These are phyloP conservation scores for Phortica okadai DNA, from an alignment of 2,888 invertebrate species.

Conservation along the genomic window DNA sequence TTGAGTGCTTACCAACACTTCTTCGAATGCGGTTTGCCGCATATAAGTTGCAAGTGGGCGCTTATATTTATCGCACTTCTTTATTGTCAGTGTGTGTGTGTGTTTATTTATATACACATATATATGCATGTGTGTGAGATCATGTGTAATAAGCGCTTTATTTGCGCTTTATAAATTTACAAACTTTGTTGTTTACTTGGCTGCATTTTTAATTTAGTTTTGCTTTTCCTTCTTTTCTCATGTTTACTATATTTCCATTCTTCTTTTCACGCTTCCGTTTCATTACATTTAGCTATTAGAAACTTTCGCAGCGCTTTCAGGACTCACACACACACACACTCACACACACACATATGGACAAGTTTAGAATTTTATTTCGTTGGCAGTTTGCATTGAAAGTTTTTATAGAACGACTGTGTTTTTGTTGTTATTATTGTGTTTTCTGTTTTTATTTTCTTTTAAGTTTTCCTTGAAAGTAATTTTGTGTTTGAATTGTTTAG, in stretches of 20 bases:
- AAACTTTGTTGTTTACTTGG: background rate
- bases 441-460: background rate
- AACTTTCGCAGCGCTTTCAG: background rate
- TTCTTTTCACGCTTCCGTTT: background rate
- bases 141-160: background rate
- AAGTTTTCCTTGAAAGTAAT: background rate
- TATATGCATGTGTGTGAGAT: background rate
- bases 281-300: background rate
- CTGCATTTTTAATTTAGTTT: background rate
- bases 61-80: background rate
- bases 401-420: background rate
- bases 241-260: background rate
- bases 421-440: background rate
- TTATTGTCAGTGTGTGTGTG: background rate
- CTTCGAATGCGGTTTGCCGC: background rate
- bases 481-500: background rate
- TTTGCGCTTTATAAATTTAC: conserved; percentile 1
- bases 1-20: background rate
- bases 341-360: background rate
- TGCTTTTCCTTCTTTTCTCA: background rate
- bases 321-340: background rate
- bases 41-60: no score
- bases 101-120: background rate
- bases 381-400: background rate
- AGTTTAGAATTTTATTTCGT: background rate